Evolutionary conservation across 2,113 vertebrate genomes (phyloP), one percentile per base, ranked within the genome.

Genomic region (Lynx canadensis): DNA sequence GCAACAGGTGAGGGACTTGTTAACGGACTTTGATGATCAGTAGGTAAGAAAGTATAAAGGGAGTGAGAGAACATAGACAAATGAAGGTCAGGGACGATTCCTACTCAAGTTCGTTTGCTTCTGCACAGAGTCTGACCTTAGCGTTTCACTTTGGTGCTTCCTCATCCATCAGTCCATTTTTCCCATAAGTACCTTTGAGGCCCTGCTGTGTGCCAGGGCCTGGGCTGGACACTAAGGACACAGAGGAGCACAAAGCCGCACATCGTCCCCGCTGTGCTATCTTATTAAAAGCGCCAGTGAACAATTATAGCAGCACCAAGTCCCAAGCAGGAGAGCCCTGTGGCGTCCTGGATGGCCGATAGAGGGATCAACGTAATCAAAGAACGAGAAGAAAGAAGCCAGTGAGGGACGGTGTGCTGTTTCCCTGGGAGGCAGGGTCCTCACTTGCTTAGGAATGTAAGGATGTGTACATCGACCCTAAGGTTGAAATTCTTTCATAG

Each of bases 241-340:
- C 4, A 3, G 48, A 15, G 5, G 45, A 18, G 9, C 50, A 45
- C 19, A 29, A 27, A 69, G 89, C 15, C 50, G 14, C 18, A 4
- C 4, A 0, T 78, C 84, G 18, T 1, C 31, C 13, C 19, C 19
- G 29, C 60, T 65, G 7, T 48, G 29, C 45, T 84, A 18, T 83
- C 21, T 27, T 66, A 66, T 27, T 81, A 18, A 55, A 4, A 60
- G 16, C 15, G 23, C 19, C 48, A 31, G 4, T 14, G 1, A 52
- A 5, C 12, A 10, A 15, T 55, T 36, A n/a, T 12, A 16, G 1
- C 14, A 31, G 33, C 15, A 2, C 19, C 29, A 0, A 12, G 52
- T 27, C 1, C 55, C 4, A 5, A 33, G 73, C 27, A 36, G 27
- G 57, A 33, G 38, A 90, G 80, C 80, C 10, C 3, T 3, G 71